A percentile compares a stretch with the other conserved stretches of the same genome.
Evolutionary conservation across 1,140 invertebrate genomes (phyloP).

Genomic region (Zaprionus inermis): DNA sequence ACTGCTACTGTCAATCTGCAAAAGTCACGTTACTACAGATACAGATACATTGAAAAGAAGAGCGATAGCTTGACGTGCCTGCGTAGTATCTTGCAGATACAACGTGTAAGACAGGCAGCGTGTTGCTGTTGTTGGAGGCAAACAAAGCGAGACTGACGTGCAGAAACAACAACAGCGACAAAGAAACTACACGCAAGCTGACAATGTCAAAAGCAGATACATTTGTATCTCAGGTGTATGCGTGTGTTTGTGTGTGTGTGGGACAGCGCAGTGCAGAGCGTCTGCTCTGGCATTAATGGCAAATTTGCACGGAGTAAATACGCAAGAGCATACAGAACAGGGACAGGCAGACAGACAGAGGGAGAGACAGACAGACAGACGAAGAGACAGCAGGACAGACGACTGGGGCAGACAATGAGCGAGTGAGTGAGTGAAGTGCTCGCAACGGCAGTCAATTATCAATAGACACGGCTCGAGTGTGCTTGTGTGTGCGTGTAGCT

Average conservation of each 20-base stretch:
- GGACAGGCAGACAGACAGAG: neutral
- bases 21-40: neutral
- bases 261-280: slow-evolving; percentile 23
- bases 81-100: slow-evolving; percentile 33
- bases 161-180: slow-evolving; percentile 50
- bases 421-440: slow-evolving; percentile 45
- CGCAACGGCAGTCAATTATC: slow-evolving; percentile 72
- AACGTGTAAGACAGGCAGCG: slow-evolving; percentile 43
- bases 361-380: neutral
- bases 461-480: slow-evolving; percentile 51
- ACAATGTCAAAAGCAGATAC: slow-evolving; percentile 61
- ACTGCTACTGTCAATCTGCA: neutral
- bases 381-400: slow-evolving; percentile 13
- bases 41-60: slow-evolving; percentile 15
- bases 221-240: slow-evolving; percentile 56
- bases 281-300: slow-evolving; percentile 76
- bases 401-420: slow-evolving; percentile 21
- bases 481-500: slow-evolving; percentile 32
- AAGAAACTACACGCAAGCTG: slow-evolving; percentile 45
- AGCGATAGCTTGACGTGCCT: slow-evolving; percentile 13
- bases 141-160: slow-evolving; percentile 54
- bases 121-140: slow-evolving; percentile 5
- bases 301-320: slow-evolving; percentile 81
- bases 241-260: slow-evolving; percentile 39
- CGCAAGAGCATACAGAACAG: slow-evolving; percentile 31